Base-by-base conservation (phyloP, 2,797 vertebrate species). In the Phyllotis vaccarum region DNA sequence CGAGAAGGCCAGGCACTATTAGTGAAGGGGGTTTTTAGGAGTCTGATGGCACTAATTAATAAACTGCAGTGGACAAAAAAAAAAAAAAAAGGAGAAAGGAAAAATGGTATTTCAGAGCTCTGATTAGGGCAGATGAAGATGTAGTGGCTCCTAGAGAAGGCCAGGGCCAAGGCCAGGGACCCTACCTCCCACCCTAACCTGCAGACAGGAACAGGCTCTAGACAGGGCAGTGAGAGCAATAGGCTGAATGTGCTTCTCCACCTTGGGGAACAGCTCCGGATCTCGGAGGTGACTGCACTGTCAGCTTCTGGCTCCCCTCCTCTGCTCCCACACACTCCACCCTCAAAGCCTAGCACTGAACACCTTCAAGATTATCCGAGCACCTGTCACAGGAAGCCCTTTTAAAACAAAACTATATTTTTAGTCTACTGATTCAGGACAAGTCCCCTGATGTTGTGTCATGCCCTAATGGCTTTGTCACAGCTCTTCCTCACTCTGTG, bases 41-140 rank as follows among this genome's bases (percentile, higher is more conserved):
- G 85, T 91, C 86, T 74, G 76, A 31, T 2, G 43, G 88, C 92
- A 92, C 68, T 95, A 95, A 96, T 97, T 96, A 97, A 89, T 66
- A 93, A 88, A 86, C 76, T 86, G 95, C 29, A 94, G 86, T 82
- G 81, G 78, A 79, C 80, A 95, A 95, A 76, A 95, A 89, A 24
- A 70, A 46, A 52, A n/a, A 56, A 46, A 52, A n/a, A 56, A 27
- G 8, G 24, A 66, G 31, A 27, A 68, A 72, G 58, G 85, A 72
- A 90, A 94, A 93, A 78, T 74, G 82, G 31, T 37, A 79, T 93
- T 86, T 96, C 85, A 79, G 91, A 94, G 70, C 72, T 91, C 81
- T 74, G 68, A 95, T 83, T 52, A 93, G 92, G 64, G 60, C 75
- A 58, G 85, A 86, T 62, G 62, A 95, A 58, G 92, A 58, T 37